These are phyloP conservation scores for Brachyptera putata DNA, from an alignment of 2,888 invertebrate genomes.

Conservation along the genomic window DNA sequence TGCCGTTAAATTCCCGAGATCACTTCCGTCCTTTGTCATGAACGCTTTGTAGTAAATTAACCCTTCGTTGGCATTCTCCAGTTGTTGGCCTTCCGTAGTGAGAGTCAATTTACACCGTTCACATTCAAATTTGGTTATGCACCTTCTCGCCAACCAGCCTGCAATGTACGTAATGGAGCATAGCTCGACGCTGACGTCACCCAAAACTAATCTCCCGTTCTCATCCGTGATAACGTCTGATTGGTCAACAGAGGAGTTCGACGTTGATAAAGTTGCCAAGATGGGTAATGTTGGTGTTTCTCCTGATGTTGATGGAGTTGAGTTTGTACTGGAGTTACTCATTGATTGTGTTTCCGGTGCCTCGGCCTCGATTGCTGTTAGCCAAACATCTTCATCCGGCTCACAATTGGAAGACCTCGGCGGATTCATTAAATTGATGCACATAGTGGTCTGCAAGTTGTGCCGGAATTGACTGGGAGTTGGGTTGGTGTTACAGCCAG, in stretches of 20 bases:
- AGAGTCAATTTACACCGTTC: background rate
- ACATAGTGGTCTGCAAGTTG: constrained; percentile 32
- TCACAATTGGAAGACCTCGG: constrained; percentile 31
- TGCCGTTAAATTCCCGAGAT: background rate
- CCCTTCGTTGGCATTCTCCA: background rate
- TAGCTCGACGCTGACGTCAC: background rate
- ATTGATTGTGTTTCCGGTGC: background rate
- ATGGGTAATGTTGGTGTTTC: background rate
- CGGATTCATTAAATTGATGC: background rate
- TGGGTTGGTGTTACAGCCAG: constrained; percentile 34
- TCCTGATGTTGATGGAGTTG: background rate
- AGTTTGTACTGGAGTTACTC: background rate
- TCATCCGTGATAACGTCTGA: background rate
- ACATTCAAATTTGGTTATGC: background rate
- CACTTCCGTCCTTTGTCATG: background rate
- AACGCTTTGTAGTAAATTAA: constrained; percentile 4
- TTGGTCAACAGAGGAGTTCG: background rate
- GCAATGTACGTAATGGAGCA: constrained; percentile 7
- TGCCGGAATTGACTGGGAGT: constrained; percentile 30
- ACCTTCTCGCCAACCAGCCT: constrained; percentile 6
- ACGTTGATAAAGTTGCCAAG: background rate
- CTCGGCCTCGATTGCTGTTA: background rate
- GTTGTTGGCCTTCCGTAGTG: background rate
- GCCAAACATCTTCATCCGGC: constrained; percentile 3
- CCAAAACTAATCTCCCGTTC: background rate